Evolutionary conservation across 1,140 invertebrate genomes (phyloP).

Genomic region (Cyclina sinensis): DNA sequence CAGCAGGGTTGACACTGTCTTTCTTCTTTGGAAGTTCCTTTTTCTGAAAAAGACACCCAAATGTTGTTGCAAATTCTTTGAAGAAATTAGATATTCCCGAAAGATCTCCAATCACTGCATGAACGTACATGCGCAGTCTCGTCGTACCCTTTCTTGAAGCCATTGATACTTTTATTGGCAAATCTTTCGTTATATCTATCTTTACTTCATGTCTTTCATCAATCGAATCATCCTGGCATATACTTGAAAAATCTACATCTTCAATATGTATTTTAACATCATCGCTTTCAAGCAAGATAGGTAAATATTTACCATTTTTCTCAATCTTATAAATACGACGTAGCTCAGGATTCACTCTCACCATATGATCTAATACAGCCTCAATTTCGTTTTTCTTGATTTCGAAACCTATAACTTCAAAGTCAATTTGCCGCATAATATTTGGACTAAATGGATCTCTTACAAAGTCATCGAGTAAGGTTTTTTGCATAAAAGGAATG

Average conservation of each 20-base stretch:
- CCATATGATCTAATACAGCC: not conserved
- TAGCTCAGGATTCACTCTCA: not conserved
- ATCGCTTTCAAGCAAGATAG: not conserved
- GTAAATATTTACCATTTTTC: not conserved
- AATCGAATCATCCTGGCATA: not conserved
- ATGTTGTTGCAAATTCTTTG: not conserved
- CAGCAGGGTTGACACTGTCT: not conserved
- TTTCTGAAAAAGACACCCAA: not conserved
- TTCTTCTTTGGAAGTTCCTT: not conserved
- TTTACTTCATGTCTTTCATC: not conserved
- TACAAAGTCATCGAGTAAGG: not conserved
- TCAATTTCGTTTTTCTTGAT: not conserved
- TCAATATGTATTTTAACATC: not conserved
- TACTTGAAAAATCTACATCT: not conserved
- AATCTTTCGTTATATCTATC: not conserved
- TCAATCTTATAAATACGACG: not conserved
- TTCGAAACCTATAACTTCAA: not conserved
- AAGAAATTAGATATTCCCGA: not conserved
- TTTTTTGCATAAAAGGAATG: not conserved
- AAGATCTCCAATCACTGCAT: not conserved
- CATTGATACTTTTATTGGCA: not conserved
- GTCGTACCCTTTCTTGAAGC: not conserved
- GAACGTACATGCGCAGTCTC: not conserved
- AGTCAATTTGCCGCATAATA: conserved; percentile 9
- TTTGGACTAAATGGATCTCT: not conserved